Evolutionary conservation across 2,888 invertebrate genomes (phyloP).

Genomic region (Noctua janthe): DNA sequence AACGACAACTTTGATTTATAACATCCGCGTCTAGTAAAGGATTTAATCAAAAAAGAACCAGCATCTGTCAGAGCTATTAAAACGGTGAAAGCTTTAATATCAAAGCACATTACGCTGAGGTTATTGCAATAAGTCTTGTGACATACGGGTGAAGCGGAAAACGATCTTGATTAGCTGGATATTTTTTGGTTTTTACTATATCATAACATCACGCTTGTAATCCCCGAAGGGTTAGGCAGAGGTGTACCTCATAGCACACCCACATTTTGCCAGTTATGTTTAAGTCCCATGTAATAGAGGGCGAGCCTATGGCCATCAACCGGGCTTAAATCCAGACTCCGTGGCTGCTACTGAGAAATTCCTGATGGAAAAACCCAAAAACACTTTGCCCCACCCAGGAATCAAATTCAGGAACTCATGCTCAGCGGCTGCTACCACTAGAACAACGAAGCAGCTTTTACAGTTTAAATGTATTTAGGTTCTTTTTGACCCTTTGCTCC

Average conservation of each 20-base stretch:
- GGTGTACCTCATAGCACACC: not conserved
- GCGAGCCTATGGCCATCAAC: too few relatives aligned
- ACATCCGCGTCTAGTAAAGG: slow-evolving; percentile 74
- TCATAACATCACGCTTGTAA: not conserved
- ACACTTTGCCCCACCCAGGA: too few relatives aligned
- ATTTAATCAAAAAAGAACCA: slow-evolving; percentile 81
- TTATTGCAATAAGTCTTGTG: slow-evolving; percentile 77
- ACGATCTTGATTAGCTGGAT: not conserved
- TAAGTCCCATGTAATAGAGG: not conserved
- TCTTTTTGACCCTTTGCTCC: too few relatives aligned
- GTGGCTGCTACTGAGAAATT: too few relatives aligned
- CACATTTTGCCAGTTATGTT: not conserved
- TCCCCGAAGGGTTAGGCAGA: not conserved
- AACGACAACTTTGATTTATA: slow-evolving; percentile 73
- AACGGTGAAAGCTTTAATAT: slow-evolving; percentile 80
- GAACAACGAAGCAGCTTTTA: too few relatives aligned
- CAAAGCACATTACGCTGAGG: slow-evolving; percentile 80
- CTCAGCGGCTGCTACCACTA: too few relatives aligned
- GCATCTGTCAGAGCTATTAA: slow-evolving; percentile 82
- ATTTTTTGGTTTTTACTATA: not conserved
- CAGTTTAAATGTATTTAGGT: too few relatives aligned
- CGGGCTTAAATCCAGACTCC: too few relatives aligned
- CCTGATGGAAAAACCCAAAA: too few relatives aligned
- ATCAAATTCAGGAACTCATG: not conserved
- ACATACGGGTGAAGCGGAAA: slow-evolving; percentile 65